phyloP scores from a whole-genome alignment of 2,113 vertebrate species.

The Sinosuthora webbiana region DNA sequence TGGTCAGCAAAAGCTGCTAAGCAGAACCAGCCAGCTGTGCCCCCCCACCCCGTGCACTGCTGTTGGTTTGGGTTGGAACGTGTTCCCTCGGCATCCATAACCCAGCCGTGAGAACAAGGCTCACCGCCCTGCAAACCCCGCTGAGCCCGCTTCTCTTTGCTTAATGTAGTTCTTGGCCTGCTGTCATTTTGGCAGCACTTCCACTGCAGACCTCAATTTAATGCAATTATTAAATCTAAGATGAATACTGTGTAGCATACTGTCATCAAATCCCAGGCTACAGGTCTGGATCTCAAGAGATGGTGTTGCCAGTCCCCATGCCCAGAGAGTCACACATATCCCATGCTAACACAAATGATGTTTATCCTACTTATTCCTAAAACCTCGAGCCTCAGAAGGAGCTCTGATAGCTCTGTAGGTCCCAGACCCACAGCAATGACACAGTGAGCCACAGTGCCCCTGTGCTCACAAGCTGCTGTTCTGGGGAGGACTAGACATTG shows the following conservation, averaged over 20 bases:
- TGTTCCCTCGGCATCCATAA: fast-evolving
- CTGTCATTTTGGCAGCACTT: conserved; percentile 23
- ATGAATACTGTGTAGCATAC: neutral
- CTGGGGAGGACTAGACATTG: neutral
- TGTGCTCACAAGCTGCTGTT: neutral
- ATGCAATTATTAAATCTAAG: conserved; percentile 19
- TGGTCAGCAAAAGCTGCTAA: conserved; percentile 38
- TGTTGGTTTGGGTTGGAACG: neutral
- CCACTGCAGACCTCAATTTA: neutral
- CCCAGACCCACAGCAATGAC: neutral
- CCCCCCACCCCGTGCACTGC: neutral
- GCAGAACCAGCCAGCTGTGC: neutral
- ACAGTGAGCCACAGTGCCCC: neutral
- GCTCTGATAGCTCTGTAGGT: neutral
- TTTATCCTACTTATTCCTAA: neutral
- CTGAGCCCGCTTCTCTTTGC: neutral
- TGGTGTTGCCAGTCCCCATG: neutral
- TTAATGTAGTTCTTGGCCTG: conserved; percentile 15
- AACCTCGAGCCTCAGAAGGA: neutral
- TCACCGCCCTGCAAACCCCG: neutral
- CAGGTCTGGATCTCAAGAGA: neutral
- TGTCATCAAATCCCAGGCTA: neutral
- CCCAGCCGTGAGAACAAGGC: neutral
- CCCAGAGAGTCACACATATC: neutral
- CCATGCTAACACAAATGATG: neutral